Percentiles rank a stretch among this genome's conserved stretches.
Evolutionary conservation across 2,113 vertebrate species (phyloP).

Genomic region (Xenotilapia leptura): DNA sequence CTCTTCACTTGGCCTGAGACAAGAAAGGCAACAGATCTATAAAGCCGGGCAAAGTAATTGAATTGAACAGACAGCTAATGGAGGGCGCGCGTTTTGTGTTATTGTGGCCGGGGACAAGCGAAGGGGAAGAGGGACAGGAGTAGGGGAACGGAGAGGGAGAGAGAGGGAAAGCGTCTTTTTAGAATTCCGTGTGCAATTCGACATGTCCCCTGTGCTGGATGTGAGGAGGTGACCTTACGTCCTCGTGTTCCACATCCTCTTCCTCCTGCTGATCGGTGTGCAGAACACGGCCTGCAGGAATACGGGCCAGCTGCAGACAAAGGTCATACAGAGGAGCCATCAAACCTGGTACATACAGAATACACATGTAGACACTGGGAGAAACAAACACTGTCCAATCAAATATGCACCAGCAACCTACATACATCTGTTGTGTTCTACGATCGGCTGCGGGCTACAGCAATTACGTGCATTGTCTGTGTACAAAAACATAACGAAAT

Average conservation of each 20-base stretch:
- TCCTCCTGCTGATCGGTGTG: constrained; percentile 45
- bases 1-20: constrained; percentile 27
- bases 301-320: constrained; percentile 45
- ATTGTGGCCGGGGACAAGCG: constrained; percentile 22
- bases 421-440: neutral
- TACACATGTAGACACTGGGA: constrained; percentile 2
- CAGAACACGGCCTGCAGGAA: constrained; percentile 47
- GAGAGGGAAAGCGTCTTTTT: constrained; percentile 1
- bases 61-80: constrained; percentile 56
- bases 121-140: neutral
- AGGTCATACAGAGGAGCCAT: constrained; percentile 46
- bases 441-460: neutral
- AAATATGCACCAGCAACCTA: neutral
- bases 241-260: constrained; percentile 32
- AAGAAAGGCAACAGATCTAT: constrained; percentile 50
- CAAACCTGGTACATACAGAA: constrained; percentile 1
- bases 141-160: neutral
- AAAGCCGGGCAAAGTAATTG: constrained; percentile 45
- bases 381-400: constrained; percentile 29
- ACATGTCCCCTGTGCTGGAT: constrained; percentile 44
- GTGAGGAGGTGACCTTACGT: constrained; percentile 63
- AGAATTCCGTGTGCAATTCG: constrained; percentile 45
- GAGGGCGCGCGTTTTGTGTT: constrained; percentile 26
- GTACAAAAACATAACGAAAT: constrained; percentile 10
- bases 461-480: neutral